Evolutionary conservation across 2,113 vertebrate genomes (phyloP).

Genomic region (Paramisgurnus dabryanus): DNA sequence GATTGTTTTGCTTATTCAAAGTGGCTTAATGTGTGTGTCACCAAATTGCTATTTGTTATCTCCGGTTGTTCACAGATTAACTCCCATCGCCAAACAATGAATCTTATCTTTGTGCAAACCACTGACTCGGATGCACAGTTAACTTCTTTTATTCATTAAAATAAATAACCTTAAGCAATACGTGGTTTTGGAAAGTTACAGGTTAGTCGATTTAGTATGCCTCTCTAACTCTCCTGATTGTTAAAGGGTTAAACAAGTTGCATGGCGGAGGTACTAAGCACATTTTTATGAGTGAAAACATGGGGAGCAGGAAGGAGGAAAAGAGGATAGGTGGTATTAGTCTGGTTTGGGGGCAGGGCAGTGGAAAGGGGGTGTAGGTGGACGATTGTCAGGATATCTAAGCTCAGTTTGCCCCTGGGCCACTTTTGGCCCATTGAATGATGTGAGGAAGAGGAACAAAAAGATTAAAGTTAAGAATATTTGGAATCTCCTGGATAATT

Average conservation of each 20-base stretch:
- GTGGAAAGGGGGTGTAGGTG: slow-evolving; percentile 27
- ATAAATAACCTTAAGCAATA: no score
- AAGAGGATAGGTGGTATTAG: slow-evolving; percentile 7
- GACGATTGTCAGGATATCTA: slow-evolving; percentile 61
- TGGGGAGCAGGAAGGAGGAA: not conserved
- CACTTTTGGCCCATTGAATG: slow-evolving; percentile 46
- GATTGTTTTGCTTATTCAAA: slow-evolving; percentile 45
- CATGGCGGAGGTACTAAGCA: not conserved
- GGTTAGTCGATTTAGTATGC: not conserved
- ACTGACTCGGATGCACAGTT: not conserved
- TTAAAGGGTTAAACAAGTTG: slow-evolving; percentile 28
- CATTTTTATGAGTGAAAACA: not conserved
- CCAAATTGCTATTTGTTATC: slow-evolving; percentile 25
- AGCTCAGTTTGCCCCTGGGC: slow-evolving; percentile 63
- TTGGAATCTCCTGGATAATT: no score
- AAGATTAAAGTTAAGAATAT: slow-evolving; percentile 65
- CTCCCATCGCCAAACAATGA: slow-evolving; percentile 35
- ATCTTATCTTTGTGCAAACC: slow-evolving; percentile 29
- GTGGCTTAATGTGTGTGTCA: slow-evolving; percentile 62
- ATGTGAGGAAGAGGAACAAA: slow-evolving; percentile 49
- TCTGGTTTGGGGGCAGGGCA: slow-evolving; percentile 23
- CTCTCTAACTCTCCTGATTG: slow-evolving; percentile 3
- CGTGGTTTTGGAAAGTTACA: no score
- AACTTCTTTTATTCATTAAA: no score
- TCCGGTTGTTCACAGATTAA: slow-evolving; percentile 19